phyloP scores from a whole-genome alignment of 1,140 invertebrate genomes.

The Drosophila pandora region DNA sequence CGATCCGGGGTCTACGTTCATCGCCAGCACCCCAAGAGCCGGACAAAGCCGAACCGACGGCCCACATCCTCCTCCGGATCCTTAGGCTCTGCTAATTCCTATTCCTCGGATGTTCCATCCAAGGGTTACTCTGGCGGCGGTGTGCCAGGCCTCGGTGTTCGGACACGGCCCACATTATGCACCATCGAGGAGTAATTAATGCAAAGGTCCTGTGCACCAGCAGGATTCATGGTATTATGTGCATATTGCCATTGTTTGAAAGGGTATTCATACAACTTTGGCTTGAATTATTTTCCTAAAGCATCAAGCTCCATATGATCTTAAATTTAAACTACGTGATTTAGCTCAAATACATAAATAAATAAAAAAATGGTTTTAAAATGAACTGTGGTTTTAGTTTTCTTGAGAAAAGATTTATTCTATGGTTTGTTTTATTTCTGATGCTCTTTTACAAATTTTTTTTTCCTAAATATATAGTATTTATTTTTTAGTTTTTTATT shows the following conservation, averaged over 20 bases:
- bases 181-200: constrained; percentile 71
- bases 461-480: too few species aligned
- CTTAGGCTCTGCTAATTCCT: constrained; percentile 16
- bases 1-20: constrained; percentile 84
- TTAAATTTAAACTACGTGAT: not conserved
- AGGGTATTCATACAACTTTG: not conserved
- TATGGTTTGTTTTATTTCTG: too few species aligned
- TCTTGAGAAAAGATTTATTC: too few species aligned
- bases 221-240: constrained; percentile 4
- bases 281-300: not conserved
- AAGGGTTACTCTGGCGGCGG: constrained; percentile 45
- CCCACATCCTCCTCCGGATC: constrained; percentile 18
- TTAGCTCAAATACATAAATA: not conserved
- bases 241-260: not conserved
- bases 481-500: too few species aligned
- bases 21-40: constrained; percentile 62
- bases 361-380: not conserved
- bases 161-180: constrained; percentile 66
- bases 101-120: constrained; percentile 8
- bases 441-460: too few species aligned
- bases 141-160: constrained; percentile 35
- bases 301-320: not conserved
- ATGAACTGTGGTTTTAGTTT: too few species aligned
- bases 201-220: not conserved
- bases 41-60: constrained; percentile 12